phyloP scores from a whole-genome alignment of 2,113 vertebrate genomes.

The Garra rufa region DNA sequence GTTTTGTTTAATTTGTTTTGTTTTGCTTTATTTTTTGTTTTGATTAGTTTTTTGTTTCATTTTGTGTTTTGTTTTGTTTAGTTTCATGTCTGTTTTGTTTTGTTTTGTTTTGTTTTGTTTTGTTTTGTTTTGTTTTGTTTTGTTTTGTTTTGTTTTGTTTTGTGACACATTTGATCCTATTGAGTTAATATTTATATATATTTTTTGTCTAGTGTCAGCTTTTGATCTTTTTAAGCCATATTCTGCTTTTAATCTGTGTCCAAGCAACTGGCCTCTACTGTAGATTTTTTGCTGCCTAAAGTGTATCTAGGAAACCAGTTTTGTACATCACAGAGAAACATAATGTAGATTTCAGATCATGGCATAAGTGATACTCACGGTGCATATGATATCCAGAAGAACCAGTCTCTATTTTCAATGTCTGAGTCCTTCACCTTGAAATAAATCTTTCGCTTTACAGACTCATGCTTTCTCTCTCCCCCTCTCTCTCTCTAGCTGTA shows the following conservation, averaged over 20 bases:
- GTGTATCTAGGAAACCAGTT: not conserved
- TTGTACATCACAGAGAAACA: not conserved
- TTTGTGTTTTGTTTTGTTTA: too few relatives aligned
- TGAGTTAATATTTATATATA: not conserved
- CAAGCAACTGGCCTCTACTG: constrained; percentile 3
- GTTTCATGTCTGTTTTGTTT: too few relatives aligned
- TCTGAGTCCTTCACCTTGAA: constrained; percentile 28
- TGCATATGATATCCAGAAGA: not conserved
- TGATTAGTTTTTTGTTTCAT: too few relatives aligned
- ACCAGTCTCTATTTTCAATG: not conserved
- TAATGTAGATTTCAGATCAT: not conserved
- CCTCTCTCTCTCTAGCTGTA: constrained; percentile 14
- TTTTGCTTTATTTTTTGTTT: too few relatives aligned
- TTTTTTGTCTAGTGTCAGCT: not conserved
- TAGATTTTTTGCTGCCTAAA: not conserved
- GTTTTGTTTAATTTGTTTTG: too few relatives aligned
- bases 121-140: not conserved
- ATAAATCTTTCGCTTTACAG: not conserved
- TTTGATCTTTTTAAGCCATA: not conserved
- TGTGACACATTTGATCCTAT: not conserved
- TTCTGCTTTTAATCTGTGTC: not conserved
- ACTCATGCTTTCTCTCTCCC: not conserved
- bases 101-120: not conserved
- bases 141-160: not conserved
- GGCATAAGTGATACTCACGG: not conserved